A percentile compares a stretch with the other conserved stretches of the same genome.
These are phyloP conservation scores for Ptychadena robeensis DNA, from an alignment of 2,797 vertebrate genomes.

Conservation along the genomic window DNA sequence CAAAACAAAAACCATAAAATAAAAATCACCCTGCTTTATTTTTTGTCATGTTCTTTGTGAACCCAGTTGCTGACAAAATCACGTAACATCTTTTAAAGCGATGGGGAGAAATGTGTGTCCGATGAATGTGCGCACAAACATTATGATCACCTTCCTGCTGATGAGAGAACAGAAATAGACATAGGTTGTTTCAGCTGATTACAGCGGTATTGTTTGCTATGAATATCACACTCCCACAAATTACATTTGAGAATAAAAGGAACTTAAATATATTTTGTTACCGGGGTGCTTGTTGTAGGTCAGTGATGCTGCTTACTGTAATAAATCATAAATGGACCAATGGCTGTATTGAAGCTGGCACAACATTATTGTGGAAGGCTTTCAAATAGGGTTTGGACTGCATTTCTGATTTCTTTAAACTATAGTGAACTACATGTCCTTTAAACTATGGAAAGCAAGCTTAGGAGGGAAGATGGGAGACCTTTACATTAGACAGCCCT, in stretches of 20 bases:
- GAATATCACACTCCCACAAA: constrained; percentile 34
- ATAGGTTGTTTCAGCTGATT: constrained; percentile 32
- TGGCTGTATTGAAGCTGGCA: not conserved
- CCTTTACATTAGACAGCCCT: too few relatives aligned
- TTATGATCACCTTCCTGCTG: constrained; percentile 42
- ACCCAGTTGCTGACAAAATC: constrained; percentile 42
- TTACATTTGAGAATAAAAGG: constrained; percentile 3
- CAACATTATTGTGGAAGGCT: too few relatives aligned
- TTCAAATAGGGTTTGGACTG: too few relatives aligned
- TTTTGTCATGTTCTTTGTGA: constrained; percentile 19
- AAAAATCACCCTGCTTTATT: not conserved
- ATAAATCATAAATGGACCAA: not conserved
- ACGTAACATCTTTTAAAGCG: constrained; percentile 33
- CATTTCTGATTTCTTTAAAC: too few relatives aligned
- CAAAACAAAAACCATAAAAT: not conserved
- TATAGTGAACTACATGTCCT: too few relatives aligned
- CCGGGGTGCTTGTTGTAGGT: not conserved
- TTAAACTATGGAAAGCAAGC: too few relatives aligned
- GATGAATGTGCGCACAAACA: constrained; percentile 27
- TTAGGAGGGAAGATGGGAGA: too few relatives aligned
- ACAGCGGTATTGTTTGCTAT: constrained; percentile 28
- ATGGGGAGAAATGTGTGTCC: constrained; percentile 11
- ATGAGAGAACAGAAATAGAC: constrained; percentile 19
- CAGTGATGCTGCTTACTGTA: constrained; percentile 1
- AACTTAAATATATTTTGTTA: not conserved